phyloP scores from a whole-genome alignment of 2,888 invertebrate species.

The Epistrophe grossulariae region DNA sequence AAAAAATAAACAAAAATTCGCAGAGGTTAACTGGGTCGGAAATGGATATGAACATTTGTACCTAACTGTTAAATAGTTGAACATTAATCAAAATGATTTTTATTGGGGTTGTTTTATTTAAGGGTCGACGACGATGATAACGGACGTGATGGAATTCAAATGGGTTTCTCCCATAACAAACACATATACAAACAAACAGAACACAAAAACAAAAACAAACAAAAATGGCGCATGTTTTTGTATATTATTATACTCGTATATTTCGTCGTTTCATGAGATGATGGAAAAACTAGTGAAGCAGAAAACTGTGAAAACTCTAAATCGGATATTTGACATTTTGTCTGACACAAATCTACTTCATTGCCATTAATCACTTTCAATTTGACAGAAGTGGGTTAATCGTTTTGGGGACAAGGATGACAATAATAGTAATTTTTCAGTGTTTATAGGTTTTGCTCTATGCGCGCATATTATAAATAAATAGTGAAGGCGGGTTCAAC shows the following conservation, averaged over 20 bases:
- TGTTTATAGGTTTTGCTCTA: constrained; percentile 9
- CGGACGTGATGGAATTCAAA: constrained; percentile 62
- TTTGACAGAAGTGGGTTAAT: constrained; percentile 53
- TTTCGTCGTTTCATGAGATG: constrained; percentile 9
- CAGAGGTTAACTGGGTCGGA: constrained; percentile 46
- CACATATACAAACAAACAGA: not conserved
- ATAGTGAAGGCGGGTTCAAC: not conserved
- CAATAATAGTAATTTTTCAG: constrained; percentile 34
- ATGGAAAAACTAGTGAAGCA: constrained; percentile 25
- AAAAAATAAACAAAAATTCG: not conserved
- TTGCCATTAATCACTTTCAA: constrained; percentile 55
- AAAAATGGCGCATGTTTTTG: constrained; percentile 21
- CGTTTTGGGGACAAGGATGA: constrained; percentile 8
- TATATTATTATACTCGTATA: not conserved
- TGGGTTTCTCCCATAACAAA: constrained; percentile 36
- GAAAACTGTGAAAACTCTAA: constrained; percentile 55
- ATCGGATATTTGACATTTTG: constrained; percentile 52
- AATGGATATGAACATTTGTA: constrained; percentile 74
- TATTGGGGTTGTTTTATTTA: constrained; percentile 60
- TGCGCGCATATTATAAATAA: not conserved
- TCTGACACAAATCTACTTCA: constrained; percentile 36
- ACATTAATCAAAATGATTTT: constrained; percentile 75
- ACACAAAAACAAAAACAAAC: not conserved
- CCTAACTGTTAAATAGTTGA: constrained; percentile 74
- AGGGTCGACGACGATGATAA: constrained; percentile 39